Evolutionary conservation across 2,888 invertebrate genomes (phyloP).

Genomic region (Fissipunctia ypsillon): DNA sequence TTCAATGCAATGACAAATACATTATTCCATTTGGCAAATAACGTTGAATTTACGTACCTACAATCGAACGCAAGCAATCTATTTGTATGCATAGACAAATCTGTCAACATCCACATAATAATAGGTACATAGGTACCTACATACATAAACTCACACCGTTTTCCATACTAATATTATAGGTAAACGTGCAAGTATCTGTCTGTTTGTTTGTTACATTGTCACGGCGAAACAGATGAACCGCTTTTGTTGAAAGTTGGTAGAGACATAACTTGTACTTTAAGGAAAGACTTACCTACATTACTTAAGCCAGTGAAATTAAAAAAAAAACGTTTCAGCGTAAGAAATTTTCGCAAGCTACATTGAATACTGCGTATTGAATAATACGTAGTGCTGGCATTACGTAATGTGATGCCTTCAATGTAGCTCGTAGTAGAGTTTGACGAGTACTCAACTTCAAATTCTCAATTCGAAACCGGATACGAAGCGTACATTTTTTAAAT

Average conservation of each 20-base stretch:
- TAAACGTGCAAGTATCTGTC: neutral
- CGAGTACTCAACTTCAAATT: neutral
- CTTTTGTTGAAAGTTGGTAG: neutral
- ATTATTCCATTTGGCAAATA: neutral
- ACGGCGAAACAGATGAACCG: neutral
- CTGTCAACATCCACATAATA: neutral
- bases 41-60: no score
- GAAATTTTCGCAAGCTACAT: neutral
- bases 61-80: neutral
- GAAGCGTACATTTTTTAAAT: neutral
- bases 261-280: neutral
- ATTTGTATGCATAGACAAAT: neutral
- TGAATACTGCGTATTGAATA: no score
- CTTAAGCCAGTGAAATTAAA: neutral
- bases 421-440: neutral
- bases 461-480: neutral
- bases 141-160: neutral
- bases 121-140: no score
- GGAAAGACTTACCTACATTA: neutral
- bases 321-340: neutral
- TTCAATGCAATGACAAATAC: neutral
- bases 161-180: neutral
- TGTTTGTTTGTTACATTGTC: neutral
- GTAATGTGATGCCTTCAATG: no score
- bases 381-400: no score